Evolutionary conservation across 2,113 vertebrate genomes (phyloP), one percentile per base, ranked within the genome.

Genomic region (Pao palembangensis): DNA sequence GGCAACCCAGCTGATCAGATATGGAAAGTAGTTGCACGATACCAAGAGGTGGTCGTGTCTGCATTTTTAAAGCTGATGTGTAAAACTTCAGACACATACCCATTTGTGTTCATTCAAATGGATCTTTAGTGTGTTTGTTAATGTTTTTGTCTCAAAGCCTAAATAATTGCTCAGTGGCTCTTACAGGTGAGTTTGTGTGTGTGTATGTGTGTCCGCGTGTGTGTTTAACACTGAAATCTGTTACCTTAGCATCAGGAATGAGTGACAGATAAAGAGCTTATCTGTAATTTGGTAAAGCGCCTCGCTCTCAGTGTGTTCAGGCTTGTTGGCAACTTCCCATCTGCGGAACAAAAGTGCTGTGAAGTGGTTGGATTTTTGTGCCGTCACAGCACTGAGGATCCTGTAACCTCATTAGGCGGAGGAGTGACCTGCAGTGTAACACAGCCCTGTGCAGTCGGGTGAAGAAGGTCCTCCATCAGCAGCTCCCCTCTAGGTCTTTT

Each of bases 241-340:
- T 79, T 80, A 69, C 78, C 72, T 84, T 76, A 77, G 82, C 84
- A 71, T 62, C 44, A 1, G 23, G 46, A 38, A 55, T 83, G 81
- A 83, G 73, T 89, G 89, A 90, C 88, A 89, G 81, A 80, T 71
- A 74, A 90, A 85, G 85, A 87, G 88, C 89, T 90, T 91, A 89
- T 87, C 83, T 90, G 85, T 90, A 90, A 91, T 90, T 91, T 89
- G 63, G 83, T 79, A 87, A 83, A 90, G 81, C 83, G 62, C 85
- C 84, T 84, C 72, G 76, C 68, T 79, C 81, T 85, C 71, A 78
- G 78, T 91, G 85, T 87, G 90, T 91, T 88, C 72, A 50, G 90
- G 82, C 90, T 87, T 90, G 89, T 86, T 82, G 84, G 83, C 76
- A 85, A 76, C 75, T 84, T 85, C 54, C 76, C 72, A 79, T 83